These are phyloP conservation scores for Tapirus terrestris DNA, from an alignment of 2,113 vertebrate genomes.

Conservation along the genomic window DNA sequence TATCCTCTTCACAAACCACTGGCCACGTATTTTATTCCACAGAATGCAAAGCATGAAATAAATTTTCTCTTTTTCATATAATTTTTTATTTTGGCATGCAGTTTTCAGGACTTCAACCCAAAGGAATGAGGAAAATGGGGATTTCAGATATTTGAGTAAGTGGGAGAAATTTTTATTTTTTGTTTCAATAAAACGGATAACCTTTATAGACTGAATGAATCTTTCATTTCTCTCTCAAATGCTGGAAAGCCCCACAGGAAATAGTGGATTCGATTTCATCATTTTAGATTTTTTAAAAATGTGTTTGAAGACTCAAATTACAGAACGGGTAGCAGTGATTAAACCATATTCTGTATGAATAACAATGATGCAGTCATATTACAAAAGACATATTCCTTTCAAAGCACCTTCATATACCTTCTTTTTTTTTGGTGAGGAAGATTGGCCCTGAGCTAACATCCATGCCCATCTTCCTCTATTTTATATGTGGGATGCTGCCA, in stretches of 20 bases:
- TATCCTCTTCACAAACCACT: not conserved
- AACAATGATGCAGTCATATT: not conserved
- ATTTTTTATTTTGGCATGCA: not conserved
- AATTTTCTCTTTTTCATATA: not conserved
- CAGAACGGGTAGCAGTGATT: not conserved
- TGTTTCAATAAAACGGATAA: slow-evolving; percentile 2
- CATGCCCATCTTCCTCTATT: too few relatives aligned
- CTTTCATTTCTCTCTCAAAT: not conserved
- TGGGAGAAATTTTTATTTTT: not conserved
- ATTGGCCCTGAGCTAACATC: too few relatives aligned
- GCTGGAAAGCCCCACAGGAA: slow-evolving; percentile 47
- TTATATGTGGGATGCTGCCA: too few relatives aligned
- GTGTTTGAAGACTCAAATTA: not conserved
- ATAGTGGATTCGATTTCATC: not conserved
- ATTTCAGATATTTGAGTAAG: slow-evolving; percentile 27
- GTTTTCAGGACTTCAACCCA: not conserved
- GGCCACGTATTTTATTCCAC: not conserved
- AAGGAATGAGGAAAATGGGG: not conserved
- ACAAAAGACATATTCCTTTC: not conserved
- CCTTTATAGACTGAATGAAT: not conserved
- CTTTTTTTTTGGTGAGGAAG: not conserved
- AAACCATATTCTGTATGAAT: not conserved
- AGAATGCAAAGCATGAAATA: not conserved
- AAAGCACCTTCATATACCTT: not conserved
- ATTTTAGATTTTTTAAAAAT: not conserved